Percentiles rank a stretch among this genome's conserved stretches.
Evolutionary conservation across 2,888 invertebrate species (phyloP).

Genomic region (Athalia cordata): DNA sequence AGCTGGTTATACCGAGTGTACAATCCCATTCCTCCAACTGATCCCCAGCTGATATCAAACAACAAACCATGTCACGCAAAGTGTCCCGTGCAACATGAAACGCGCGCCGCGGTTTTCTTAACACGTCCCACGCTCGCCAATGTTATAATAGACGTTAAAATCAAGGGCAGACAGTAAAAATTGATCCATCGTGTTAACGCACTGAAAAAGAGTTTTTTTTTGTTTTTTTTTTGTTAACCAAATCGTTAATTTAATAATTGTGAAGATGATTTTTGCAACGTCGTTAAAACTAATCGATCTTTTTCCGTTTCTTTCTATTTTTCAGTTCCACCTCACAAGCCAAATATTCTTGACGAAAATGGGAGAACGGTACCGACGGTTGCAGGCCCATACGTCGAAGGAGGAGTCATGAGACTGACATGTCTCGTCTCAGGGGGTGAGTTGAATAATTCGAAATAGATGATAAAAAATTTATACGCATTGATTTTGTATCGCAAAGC

Average conservation of each 20-base stretch:
- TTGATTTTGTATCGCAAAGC: background rate
- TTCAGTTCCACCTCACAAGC: constrained; percentile 84
- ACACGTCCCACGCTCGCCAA: too few relatives aligned
- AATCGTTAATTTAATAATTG: too few relatives aligned
- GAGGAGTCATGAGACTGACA: constrained; percentile 81
- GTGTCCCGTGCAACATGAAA: background rate
- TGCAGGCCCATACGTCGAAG: constrained; percentile 85
- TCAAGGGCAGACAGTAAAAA: too few relatives aligned
- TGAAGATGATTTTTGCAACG: too few relatives aligned
- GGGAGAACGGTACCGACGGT: constrained; percentile 79
- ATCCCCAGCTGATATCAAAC: constrained; percentile 16
- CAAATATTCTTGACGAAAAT: constrained; percentile 82
- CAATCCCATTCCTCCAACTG: too few relatives aligned
- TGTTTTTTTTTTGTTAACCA: too few relatives aligned
- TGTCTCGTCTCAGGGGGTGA: constrained; percentile 88
- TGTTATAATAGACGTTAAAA: too few relatives aligned
- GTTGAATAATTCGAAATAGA: constrained; percentile 59
- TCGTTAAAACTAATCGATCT: constrained; percentile 17
- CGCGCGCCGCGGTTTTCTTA: too few relatives aligned
- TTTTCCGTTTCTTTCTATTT: constrained; percentile 58
- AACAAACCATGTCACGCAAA: constrained; percentile 24
- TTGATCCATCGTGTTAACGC: too few relatives aligned
- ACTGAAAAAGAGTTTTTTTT: too few relatives aligned
- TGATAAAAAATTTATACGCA: background rate
- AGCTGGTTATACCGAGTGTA: too few relatives aligned